Evolutionary conservation across 2,113 vertebrate species (phyloP), one percentile per base, ranked within the genome.

Genomic region (Lycaon pictus): DNA sequence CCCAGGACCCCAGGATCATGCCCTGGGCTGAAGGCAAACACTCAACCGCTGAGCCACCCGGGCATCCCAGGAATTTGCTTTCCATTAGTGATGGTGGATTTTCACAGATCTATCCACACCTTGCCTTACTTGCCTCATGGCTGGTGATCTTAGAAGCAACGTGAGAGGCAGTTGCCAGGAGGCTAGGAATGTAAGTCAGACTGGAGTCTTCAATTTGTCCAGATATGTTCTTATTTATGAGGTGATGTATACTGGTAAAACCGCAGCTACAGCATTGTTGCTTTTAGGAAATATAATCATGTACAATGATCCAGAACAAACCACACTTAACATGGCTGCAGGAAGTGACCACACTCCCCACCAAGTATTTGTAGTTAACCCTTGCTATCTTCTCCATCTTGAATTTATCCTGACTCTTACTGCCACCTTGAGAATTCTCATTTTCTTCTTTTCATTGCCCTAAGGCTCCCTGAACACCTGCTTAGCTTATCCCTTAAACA

Each of bases 201-300:
- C 23, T 32, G 77, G 19, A 81, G n/a, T 74, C 71, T 88, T 87
- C 55, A 35, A 90, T 88, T 93, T 76, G 35, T 71, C n/a, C 53
- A 84, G 8, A 53, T 55, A 48, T 25, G 11, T 48, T 87, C 88
- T 80, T 80, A 27, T 53, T 85, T 80, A 55, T 29, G 62, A 43
- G 69, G 37, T 43, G 48, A 94, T 35, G 3, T n/a, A 51, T 88
- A 88, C 51, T 53, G 67, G 12, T 60, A 48, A 92, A 76, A 90
- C 2, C 35, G 23, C 32, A 88, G 43, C 1, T 0, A 10, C 53
- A 32, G 71, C 3, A 35, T 17, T 67, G 19, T n/a, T 72, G 58
- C 29, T 80, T 77, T 96, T 71, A 80, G 79, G 53, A 93, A 93
- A 94, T 55, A 11, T 19, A 84, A 88, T 72, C 32, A 82, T 80